phyloP scores from a whole-genome alignment of 2,797 vertebrate genomes.

The Gymnoscopelus braueri region DNA sequence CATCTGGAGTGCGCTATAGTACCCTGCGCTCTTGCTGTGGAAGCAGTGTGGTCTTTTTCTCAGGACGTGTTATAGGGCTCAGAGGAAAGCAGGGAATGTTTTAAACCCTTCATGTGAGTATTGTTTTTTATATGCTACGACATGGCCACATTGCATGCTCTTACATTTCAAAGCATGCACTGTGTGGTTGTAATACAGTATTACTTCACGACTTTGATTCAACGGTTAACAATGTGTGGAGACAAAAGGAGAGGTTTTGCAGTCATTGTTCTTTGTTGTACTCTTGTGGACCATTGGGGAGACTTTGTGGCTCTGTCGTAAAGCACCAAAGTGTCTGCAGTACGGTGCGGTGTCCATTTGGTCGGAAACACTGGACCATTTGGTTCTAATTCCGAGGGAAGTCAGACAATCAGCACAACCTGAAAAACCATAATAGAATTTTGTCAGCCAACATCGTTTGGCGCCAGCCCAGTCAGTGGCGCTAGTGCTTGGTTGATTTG shows the following conservation, averaged over 20 bases:
- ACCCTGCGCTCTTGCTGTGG: constrained; percentile 27
- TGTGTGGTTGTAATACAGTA: not conserved
- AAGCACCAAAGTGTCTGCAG: constrained; percentile 31
- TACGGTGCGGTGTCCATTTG: constrained; percentile 53
- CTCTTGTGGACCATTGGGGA: constrained; percentile 16
- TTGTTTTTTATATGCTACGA: constrained; percentile 39
- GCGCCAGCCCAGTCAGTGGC: not conserved
- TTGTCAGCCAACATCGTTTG: constrained; percentile 26
- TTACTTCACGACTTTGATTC: constrained; percentile 3
- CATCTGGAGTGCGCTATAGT: constrained; percentile 50
- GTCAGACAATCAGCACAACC: constrained; percentile 53
- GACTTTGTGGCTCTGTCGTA: constrained; percentile 15
- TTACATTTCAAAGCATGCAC: constrained; percentile 21
- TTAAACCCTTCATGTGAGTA: constrained; percentile 64
- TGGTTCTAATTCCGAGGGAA: constrained; percentile 59
- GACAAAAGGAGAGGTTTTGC: not conserved
- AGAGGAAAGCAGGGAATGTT: constrained; percentile 49
- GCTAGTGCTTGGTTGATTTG: constrained; percentile 24
- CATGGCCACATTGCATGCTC: constrained; percentile 22
- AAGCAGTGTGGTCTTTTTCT: constrained; percentile 34
- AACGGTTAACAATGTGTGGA: not conserved
- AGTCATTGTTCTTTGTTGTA: constrained; percentile 15
- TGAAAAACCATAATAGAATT: constrained; percentile 38
- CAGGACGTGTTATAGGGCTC: constrained; percentile 26
- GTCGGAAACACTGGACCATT: constrained; percentile 64